These are phyloP conservation scores for Peromyscus polionotus DNA, from an alignment of 2,113 vertebrate genomes.

Conservation along the genomic window DNA sequence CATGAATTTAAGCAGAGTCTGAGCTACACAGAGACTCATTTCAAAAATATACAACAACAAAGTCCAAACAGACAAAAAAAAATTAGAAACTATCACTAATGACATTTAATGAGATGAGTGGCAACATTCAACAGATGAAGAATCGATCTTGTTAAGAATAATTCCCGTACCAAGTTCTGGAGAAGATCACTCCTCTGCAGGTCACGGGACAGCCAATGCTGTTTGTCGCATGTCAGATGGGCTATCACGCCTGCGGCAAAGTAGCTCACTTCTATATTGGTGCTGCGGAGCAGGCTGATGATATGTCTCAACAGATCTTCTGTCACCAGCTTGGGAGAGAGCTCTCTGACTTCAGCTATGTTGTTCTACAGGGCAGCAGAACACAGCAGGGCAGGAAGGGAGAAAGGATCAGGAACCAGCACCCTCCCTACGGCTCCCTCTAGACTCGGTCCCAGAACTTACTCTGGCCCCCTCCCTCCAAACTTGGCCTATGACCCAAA, in stretches of 20 bases:
- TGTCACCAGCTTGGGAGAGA: slow-evolving; percentile 91
- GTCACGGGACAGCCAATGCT: slow-evolving; percentile 88
- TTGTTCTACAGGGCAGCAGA: slow-evolving; percentile 89
- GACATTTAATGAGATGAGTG: neutral
- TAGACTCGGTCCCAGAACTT: neutral
- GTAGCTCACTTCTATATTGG: slow-evolving; percentile 94
- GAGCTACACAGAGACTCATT: neutral
- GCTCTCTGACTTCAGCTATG: slow-evolving; percentile 93
- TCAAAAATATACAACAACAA: neutral
- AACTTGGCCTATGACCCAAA: neutral
- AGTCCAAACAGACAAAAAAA: neutral
- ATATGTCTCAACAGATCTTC: slow-evolving; percentile 91
- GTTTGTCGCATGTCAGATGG: slow-evolving; percentile 91
- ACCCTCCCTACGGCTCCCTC: neutral
- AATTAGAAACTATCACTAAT: neutral
- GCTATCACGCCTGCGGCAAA: slow-evolving; percentile 94
- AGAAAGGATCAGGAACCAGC: neutral
- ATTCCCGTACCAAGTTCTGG: slow-evolving; percentile 90
- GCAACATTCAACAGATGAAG: neutral
- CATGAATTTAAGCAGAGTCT: neutral
- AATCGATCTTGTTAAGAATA: neutral
- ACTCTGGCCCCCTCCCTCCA: neutral
- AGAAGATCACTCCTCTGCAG: slow-evolving; percentile 88
- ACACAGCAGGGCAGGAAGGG: neutral
- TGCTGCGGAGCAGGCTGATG: slow-evolving; percentile 90